Conservation (phyloP, 2,888 invertebrate species). For the Platypus cylindrus region DNA sequence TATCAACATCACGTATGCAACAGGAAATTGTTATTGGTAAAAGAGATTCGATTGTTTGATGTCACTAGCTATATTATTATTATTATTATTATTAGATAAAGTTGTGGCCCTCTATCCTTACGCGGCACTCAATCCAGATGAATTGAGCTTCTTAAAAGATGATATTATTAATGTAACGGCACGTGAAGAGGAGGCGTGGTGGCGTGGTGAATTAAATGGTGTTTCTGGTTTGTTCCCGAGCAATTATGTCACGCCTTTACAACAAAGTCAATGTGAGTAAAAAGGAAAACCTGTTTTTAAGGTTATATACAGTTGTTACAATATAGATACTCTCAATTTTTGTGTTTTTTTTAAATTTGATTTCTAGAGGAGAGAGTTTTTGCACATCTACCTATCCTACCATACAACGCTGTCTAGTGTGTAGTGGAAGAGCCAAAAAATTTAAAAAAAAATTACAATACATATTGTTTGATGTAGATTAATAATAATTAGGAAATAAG, state of each 20-base stretch:
- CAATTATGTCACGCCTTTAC: constrained; percentile 76
- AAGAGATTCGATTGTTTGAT: neutral
- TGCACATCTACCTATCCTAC: constrained; percentile 39
- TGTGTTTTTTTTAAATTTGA: too few relatives aligned
- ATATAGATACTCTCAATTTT: too few relatives aligned
- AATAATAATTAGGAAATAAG: too few relatives aligned
- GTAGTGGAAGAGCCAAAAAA: too few relatives aligned
- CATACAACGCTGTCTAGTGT: constrained; percentile 31
- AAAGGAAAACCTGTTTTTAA: too few relatives aligned
- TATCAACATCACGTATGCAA: constrained; percentile 55
- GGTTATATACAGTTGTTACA: too few relatives aligned
- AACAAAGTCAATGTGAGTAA: constrained; percentile 44
- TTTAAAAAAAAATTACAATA: too few relatives aligned
- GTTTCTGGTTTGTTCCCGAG: constrained; percentile 87
- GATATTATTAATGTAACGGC: constrained; percentile 82
- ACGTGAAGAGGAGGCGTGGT: constrained; percentile 93
- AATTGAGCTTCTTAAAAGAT: constrained; percentile 83
- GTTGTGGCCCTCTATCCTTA: constrained; percentile 90
- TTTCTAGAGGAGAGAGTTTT: constrained; percentile 34
- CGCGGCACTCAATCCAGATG: constrained; percentile 88
- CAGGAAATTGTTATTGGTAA: constrained; percentile 35
- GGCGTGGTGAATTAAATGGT: constrained; percentile 89
- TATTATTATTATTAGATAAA: constrained; percentile 48
- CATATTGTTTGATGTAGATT: too few relatives aligned
- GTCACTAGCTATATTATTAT: constrained; percentile 5